phyloP scores from a whole-genome alignment of 2,888 invertebrate genomes.

The Fabriciana adippe region DNA sequence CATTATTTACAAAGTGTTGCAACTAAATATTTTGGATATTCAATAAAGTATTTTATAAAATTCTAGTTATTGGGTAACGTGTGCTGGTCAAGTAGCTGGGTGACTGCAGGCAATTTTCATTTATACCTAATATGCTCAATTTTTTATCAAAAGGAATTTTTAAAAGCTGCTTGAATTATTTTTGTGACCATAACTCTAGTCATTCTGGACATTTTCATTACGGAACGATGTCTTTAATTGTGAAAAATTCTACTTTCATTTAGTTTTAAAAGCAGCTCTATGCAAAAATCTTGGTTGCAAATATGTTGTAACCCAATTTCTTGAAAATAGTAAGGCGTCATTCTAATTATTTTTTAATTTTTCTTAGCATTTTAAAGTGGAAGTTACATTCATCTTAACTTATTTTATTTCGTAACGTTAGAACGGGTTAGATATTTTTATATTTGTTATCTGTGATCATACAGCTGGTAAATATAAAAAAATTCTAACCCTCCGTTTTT shows the following conservation, averaged over 20 bases:
- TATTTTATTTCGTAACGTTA: no score
- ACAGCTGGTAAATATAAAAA: no score
- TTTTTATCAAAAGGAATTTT: neutral
- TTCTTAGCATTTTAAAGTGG: no score
- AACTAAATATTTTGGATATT: no score
- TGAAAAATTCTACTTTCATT: constrained; percentile 23
- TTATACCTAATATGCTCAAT: constrained; percentile 6
- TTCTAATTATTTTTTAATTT: no score
- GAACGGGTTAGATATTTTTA: no score
- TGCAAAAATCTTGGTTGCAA: constrained; percentile 15
- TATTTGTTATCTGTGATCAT: no score
- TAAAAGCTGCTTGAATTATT: constrained; percentile 14
- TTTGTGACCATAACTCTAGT: constrained; percentile 23
- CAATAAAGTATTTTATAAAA: no score
- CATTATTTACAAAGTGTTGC: no score
- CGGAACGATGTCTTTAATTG: constrained; percentile 24
- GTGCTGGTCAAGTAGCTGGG: neutral
- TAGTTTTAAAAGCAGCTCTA: neutral
- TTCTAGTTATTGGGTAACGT: no score
- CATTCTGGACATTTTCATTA: constrained; percentile 25
- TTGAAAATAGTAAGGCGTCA: neutral
- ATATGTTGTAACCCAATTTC: constrained; percentile 7
- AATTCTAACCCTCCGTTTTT: no score
- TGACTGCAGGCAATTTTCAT: neutral
- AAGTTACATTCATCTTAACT: no score